Evolutionary conservation across 2,888 invertebrate species (phyloP), one percentile per base, ranked within the genome.

Genomic region (Agrotis puta): DNA sequence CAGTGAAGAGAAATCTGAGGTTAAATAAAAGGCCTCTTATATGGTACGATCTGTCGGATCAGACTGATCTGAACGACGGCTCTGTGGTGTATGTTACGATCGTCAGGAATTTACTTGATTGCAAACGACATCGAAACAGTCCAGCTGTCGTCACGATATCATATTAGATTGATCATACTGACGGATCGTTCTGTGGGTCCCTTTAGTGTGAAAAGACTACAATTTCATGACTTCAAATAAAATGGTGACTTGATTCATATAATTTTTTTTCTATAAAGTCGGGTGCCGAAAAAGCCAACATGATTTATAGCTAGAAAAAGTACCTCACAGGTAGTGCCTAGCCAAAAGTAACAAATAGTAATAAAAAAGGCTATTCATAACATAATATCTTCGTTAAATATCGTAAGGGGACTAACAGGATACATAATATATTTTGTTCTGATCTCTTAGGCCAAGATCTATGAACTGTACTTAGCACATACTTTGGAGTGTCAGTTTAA

Each of bases 351-450:
- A 48, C 11, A 18, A 57, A 20, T 48, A 48, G 13, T 27, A 16
- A 62, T 57, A 47, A 24, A 33, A 78, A 51, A 62, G 6, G 7
- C 7, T 20, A n/a, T 51, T 9, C 16, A 58, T 47, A 50, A 24
- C 20, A 78, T 78, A 76, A 76, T 73, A 73, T 61, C 79, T 64
- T 76, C 16, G 22, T 50, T 33, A 48, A 65, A 65, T 74, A 73
- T 65, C 58, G n/a, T 18, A 18, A 9, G 13, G 0, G 9, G 48
- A 74, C 24, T 24, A n/a, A 45, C 11, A 33, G 48, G 9, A 54
- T 50, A 70, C 75, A 54, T 54, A 7, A 27, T 33, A 16, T 14
- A n/a, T 0, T 54, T 33, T n/a, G 56, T 33, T 33, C n/a, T 54
- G 54, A 6, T n/a, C n/a, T 33, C 27, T 56, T 6, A 56, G 33